Base-by-base conservation (phyloP, 2,888 invertebrate genomes). In the Tuta absoluta region DNA sequence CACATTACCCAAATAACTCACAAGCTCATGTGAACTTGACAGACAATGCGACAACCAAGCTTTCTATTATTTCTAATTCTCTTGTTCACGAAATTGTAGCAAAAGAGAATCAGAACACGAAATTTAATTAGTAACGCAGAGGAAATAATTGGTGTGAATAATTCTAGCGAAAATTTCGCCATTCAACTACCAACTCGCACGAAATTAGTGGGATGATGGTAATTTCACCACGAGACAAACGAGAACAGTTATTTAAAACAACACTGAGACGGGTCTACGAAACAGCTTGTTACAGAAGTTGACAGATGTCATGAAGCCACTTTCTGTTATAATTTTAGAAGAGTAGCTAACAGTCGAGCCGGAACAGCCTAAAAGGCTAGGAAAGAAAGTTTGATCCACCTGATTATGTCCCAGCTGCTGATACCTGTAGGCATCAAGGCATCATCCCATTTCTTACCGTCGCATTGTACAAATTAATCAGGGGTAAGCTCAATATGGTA, bases 11-110 rank as follows among this genome's bases (percentile, higher is more conserved):
- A 82, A 84, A 85, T 74, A 69, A 64, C 72, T 76, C 75, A 72
- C 77, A 65, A 68, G 69, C 65, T 70, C 71, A 81, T 72, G 79
- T 69, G 78, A 82, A 80, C 73, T 72, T 77, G 80, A 76, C 68
- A 72, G 74, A 84, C 83, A 84, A 85, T 84, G 71, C 76, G 81
- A 84, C 81, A 80, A 68, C 65, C 72, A 64, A 73, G 72, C 81
- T 85, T 84, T 84, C 83, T 79, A 76, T 17, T 33, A 24, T 17
- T 45, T 45, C 45, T 23, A 51, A 51, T 56, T 33, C 24, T 53
- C 51, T 24, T 23, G 45, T 66, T 66, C 62, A 68, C 63, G 53
- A 63, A 64, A 67, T 67, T 65, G 62, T 65, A 63, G 60, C 62
- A 64, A 66, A 64, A 48, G 49, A n/a, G 61, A 66, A 64, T 61